Percentiles rank a stretch among this genome's conserved stretches.
These are phyloP conservation scores for Hydrochoerus hydrochaeris DNA, from an alignment of 2,113 vertebrate genomes.

Conservation along the genomic window DNA sequence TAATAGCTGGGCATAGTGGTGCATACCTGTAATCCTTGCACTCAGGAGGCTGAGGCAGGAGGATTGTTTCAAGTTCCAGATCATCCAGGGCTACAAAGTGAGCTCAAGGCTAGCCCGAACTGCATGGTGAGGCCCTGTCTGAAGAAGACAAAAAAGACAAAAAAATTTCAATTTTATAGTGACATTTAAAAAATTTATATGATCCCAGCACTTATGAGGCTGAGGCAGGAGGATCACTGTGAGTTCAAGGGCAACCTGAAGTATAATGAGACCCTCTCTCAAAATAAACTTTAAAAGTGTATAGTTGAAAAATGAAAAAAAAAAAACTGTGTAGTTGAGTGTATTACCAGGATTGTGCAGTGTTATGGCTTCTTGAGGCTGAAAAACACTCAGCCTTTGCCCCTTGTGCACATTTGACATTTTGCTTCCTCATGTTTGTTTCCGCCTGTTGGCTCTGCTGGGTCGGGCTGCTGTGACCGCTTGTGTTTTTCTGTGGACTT, in stretches of 20 bases:
- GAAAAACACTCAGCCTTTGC: background rate
- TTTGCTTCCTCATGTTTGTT: background rate
- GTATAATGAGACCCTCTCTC: background rate
- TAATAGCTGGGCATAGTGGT: no score
- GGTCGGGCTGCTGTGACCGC: background rate
- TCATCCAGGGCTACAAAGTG: no score
- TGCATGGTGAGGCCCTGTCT: no score
- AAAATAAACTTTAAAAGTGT: background rate
- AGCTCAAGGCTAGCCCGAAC: no score
- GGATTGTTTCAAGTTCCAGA: no score
- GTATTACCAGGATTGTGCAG: background rate
- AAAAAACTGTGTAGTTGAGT: no score
- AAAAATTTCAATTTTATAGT: no score
- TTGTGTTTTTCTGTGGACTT: background rate
- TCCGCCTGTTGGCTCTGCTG: background rate
- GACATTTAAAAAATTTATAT: background rate
- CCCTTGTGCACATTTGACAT: accelerated
- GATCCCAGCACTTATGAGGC: background rate
- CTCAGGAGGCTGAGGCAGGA: no score
- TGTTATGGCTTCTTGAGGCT: background rate
- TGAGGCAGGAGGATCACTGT: no score
- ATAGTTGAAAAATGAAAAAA: no score
- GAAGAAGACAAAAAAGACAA: no score
- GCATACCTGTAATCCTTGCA: no score
- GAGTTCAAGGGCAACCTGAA: background rate